phyloP scores from a whole-genome alignment of 2,797 vertebrate genomes.

The Rhinophrynus dorsalis region DNA sequence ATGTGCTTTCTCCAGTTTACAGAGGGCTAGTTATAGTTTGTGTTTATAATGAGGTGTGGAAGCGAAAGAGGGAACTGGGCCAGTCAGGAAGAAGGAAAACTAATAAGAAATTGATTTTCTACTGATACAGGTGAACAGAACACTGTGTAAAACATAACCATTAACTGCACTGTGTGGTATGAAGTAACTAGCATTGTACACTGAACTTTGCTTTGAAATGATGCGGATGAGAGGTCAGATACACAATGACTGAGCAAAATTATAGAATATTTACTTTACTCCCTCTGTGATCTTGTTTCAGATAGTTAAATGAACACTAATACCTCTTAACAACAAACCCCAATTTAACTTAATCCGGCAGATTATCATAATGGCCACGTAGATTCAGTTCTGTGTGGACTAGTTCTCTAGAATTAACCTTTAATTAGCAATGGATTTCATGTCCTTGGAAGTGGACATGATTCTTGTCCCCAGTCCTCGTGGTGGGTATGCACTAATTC shows the following conservation, averaged over 20 bases:
- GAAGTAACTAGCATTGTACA: neutral
- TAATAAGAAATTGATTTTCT: neutral
- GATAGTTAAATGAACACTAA: too few species aligned
- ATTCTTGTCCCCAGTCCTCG: too few species aligned
- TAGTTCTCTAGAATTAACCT: too few species aligned
- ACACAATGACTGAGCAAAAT: too few species aligned
- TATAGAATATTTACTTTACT: neutral
- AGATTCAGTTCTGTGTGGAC: too few species aligned
- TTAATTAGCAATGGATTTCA: too few species aligned
- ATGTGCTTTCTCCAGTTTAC: neutral
- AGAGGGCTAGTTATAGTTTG: neutral
- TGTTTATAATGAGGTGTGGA: conserved; percentile 10
- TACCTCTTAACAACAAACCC: too few species aligned
- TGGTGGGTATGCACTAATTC: too few species aligned
- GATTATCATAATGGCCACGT: too few species aligned
- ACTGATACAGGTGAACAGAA: neutral
- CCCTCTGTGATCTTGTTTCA: neutral
- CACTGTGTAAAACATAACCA: neutral
- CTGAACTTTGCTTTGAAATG: neutral
- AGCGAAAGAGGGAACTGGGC: neutral
- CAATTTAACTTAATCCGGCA: too few species aligned
- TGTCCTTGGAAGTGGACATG: too few species aligned
- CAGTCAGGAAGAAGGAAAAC: conserved; percentile 18
- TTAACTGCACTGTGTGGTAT: neutral
- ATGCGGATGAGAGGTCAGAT: too few species aligned